These are phyloP conservation scores for Rhinichthys klamathensis DNA, from an alignment of 2,113 vertebrate species.

Conservation along the genomic window DNA sequence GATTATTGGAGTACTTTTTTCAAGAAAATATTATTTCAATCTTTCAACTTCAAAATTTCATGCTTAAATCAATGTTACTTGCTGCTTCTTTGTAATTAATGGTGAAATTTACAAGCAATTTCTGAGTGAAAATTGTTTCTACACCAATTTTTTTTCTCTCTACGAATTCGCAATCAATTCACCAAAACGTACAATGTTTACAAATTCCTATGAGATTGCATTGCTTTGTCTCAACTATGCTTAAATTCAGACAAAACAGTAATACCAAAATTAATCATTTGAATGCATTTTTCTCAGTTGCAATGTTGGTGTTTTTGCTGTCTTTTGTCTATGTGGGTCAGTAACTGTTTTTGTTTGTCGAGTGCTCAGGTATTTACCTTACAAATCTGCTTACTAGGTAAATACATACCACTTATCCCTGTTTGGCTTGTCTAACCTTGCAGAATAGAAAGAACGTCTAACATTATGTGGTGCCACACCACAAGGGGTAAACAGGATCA, in stretches of 20 bases:
- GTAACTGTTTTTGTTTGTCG: neutral
- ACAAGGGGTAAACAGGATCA: conserved; percentile 7
- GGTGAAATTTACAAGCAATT: too few relatives aligned
- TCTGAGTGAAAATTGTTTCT: neutral
- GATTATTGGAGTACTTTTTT: neutral
- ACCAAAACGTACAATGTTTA: neutral
- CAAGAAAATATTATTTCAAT: neutral
- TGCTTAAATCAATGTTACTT: too few relatives aligned
- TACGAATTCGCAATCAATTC: neutral
- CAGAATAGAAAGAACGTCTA: neutral
- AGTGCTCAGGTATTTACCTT: neutral
- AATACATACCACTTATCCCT: neutral
- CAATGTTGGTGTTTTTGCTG: neutral
- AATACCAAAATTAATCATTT: neutral
- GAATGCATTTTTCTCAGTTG: neutral
- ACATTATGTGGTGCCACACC: neutral
- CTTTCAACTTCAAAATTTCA: neutral
- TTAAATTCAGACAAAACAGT: neutral
- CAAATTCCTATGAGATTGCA: neutral
- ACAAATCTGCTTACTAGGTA: neutral
- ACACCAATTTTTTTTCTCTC: neutral
- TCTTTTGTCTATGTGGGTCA: neutral
- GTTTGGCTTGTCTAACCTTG: neutral
- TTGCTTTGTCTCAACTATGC: neutral
- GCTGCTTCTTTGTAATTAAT: too few relatives aligned